These are phyloP conservation scores for Corvus hawaiiensis DNA, from an alignment of 2,113 vertebrate genomes.

Conservation along the genomic window DNA sequence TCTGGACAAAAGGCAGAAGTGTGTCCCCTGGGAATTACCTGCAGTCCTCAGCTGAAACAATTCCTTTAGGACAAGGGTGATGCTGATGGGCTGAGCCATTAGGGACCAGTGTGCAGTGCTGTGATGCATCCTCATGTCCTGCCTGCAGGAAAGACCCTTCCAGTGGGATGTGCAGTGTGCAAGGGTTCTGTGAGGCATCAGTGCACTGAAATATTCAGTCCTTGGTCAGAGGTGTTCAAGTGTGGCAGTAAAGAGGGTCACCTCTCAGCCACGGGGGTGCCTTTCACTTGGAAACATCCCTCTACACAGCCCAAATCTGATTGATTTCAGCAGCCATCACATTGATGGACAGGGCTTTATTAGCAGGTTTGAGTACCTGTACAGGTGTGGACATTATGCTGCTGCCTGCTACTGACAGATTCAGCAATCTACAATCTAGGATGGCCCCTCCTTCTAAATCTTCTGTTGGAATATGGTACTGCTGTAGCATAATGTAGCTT, in stretches of 20 bases:
- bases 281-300: background rate
- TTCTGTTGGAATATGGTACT: background rate
- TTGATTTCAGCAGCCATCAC: background rate
- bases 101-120: rapidly evolving
- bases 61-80: rapidly evolving
- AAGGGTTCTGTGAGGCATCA: background rate
- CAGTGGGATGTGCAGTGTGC: background rate
- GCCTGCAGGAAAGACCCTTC: background rate
- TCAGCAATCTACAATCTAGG: background rate
- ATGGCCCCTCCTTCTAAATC: background rate
- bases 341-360: background rate
- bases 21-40: background rate
- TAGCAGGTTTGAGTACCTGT: background rate
- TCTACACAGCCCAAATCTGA: background rate
- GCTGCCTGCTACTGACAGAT: background rate
- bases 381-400: background rate
- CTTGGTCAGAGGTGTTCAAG: background rate
- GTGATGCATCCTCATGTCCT: rapidly evolving
- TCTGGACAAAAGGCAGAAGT: background rate
- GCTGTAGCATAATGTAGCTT: rapidly evolving
- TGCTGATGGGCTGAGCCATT: background rate
- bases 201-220: background rate
- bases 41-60: background rate
- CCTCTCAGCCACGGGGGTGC: background rate
- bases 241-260: background rate